phyloP scores from a whole-genome alignment of 1,140 invertebrate genomes.

The Pantala flavescens region DNA sequence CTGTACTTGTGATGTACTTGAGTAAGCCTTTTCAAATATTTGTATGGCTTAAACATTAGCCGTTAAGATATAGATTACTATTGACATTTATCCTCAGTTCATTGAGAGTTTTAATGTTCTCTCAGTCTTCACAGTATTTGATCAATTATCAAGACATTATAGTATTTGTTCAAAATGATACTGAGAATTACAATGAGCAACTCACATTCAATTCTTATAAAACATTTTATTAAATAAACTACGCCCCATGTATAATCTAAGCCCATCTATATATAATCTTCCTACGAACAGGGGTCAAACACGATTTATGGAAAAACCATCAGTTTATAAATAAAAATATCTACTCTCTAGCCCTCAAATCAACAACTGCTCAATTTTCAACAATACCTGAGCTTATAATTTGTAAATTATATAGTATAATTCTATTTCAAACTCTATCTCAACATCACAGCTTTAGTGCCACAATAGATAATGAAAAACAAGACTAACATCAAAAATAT shows the following conservation, averaged over 20 bases:
- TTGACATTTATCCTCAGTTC: neutral
- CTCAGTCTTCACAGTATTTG: neutral
- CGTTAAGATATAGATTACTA: neutral
- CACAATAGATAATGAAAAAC: slow-evolving; percentile 7
- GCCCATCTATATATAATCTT: neutral
- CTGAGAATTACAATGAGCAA: neutral
- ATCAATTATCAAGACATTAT: neutral
- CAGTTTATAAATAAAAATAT: neutral
- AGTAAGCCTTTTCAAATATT: neutral
- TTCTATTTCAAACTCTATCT: slow-evolving; percentile 8
- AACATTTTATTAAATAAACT: neutral
- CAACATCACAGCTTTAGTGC: slow-evolving; percentile 5
- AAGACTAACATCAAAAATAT: slow-evolving; percentile 8
- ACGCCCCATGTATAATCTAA: neutral
- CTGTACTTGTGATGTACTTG: neutral
- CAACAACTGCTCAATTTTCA: neutral
- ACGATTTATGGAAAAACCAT: neutral
- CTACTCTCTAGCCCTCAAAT: neutral
- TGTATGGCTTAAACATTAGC: neutral
- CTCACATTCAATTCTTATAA: neutral
- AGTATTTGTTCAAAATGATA: neutral
- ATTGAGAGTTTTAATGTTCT: neutral
- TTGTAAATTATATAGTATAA: neutral
- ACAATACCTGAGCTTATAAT: neutral
- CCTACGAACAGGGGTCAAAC: neutral